Conservation (phyloP, 2,113 vertebrate species). For the Pholis gunnellus region DNA sequence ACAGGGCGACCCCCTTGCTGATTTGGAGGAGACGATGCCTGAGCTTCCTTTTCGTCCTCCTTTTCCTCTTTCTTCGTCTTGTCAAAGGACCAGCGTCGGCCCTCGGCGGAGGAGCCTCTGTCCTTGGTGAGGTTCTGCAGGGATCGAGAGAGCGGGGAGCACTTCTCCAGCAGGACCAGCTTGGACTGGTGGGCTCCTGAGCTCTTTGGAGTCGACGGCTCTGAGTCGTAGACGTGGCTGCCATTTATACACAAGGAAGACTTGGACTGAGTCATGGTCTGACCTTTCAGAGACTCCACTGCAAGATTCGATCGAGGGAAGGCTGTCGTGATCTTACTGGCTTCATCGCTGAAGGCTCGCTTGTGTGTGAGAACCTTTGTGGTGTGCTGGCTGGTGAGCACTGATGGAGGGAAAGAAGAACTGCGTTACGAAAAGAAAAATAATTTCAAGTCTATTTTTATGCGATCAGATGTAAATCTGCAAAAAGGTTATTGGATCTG, state of each 20-base stretch:
- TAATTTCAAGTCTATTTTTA: neutral
- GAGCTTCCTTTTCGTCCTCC: conserved; percentile 74
- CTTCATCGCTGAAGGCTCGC: conserved; percentile 92
- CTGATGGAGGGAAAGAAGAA: conserved; percentile 52
- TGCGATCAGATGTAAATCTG: neutral
- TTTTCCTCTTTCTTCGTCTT: conserved; percentile 83
- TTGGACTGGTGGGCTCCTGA: conserved; percentile 70
- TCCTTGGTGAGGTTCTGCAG: conserved; percentile 85
- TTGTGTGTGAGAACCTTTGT: conserved; percentile 90
- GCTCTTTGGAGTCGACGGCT: conserved; percentile 74
- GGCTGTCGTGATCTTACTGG: conserved; percentile 79
- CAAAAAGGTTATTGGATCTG: neutral
- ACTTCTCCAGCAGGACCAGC: conserved; percentile 81
- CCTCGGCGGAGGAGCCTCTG: conserved; percentile 60
- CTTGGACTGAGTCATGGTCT: conserved; percentile 83
- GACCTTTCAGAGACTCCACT: conserved; percentile 84
- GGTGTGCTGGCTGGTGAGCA: conserved; percentile 80
- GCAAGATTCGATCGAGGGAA: conserved; percentile 70
- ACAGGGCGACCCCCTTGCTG: conserved; percentile 73
- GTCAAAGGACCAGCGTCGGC: conserved; percentile 80
- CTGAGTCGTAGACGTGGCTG: conserved; percentile 91
- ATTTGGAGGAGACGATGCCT: conserved; percentile 51
- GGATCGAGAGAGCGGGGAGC: conserved; percentile 82
- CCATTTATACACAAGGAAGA: conserved; percentile 97
- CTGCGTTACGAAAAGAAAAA: conserved; percentile 12